Evolutionary conservation across 1,140 invertebrate genomes (phyloP).

Genomic region (Tribolium madens): DNA sequence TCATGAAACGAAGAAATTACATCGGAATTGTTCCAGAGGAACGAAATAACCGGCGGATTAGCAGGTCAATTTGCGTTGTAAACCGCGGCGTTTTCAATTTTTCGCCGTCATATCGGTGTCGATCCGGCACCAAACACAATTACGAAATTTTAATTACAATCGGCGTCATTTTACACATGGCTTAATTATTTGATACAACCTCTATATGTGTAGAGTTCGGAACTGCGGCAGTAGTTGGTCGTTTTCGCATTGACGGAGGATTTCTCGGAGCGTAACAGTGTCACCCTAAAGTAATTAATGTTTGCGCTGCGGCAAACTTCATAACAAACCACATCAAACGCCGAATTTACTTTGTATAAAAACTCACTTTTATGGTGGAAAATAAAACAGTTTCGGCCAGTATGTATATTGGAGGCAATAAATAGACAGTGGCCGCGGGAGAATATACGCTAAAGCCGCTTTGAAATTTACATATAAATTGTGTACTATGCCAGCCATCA

Average conservation of each 20-base stretch:
- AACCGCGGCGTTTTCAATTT: no score
- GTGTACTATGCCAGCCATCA: conserved; percentile 32
- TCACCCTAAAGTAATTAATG: conserved; percentile 47
- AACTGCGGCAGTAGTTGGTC: conserved; percentile 24
- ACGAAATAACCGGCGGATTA: conserved; percentile 12
- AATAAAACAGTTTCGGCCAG: conserved; percentile 37
- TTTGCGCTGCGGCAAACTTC: conserved; percentile 39
- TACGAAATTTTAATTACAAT: conserved; percentile 20
- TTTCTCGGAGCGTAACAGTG: conserved; percentile 32
- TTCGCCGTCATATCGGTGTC: no score
- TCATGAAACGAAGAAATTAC: conserved; percentile 22
- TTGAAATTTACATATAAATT: conserved; percentile 43
- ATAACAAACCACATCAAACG: conserved; percentile 47
- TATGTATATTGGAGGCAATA: conserved; percentile 34
- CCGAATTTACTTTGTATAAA: conserved; percentile 44
- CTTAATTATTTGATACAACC: conserved; percentile 21
- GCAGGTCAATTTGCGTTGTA: neutral
- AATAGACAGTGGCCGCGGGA: conserved; percentile 42
- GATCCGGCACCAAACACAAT: neutral
- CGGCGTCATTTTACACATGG: neutral
- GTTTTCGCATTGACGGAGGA: conserved; percentile 22
- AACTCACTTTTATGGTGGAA: conserved; percentile 36
- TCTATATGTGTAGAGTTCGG: conserved; percentile 21
- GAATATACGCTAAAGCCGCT: conserved; percentile 35
- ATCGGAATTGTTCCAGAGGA: neutral